Conservation (phyloP, 2,888 invertebrate genomes). For the Caenorhabditis afra region DNA sequence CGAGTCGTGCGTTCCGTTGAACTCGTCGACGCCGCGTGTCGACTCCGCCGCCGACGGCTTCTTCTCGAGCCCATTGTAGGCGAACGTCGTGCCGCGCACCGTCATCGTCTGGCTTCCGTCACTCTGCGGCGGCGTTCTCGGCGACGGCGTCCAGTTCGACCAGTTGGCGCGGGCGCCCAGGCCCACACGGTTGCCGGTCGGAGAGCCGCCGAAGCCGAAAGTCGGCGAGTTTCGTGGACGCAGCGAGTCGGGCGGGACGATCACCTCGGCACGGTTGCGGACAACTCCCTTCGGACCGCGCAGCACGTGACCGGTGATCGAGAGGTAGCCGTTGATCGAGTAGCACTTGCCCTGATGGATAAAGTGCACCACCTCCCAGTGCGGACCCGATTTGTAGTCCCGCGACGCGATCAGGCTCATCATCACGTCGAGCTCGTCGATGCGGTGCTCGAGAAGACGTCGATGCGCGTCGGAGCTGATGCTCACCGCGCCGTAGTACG, state of each 20-base stretch:
- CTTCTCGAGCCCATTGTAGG: too few relatives aligned
- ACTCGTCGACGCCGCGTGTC: not conserved
- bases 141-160: not conserved
- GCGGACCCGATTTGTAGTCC: slow-evolving; percentile 16
- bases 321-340: slow-evolving; percentile 44
- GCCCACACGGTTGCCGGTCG: not conserved
- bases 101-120: too few relatives aligned
- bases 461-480: slow-evolving; percentile 7
- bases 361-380: slow-evolving; percentile 43
- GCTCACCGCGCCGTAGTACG: slow-evolving; percentile 35
- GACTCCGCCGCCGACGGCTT: not conserved
- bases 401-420: slow-evolving; percentile 28
- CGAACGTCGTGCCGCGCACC: too few relatives aligned
- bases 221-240: too few relatives aligned
- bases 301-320: slow-evolving; percentile 33
- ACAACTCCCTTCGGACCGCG: slow-evolving; percentile 39
- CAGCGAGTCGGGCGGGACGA: slow-evolving; percentile 29
- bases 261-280: slow-evolving; percentile 28
- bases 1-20: not conserved
- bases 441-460: slow-evolving; percentile 14
- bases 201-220: not conserved
- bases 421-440: slow-evolving; percentile 31
- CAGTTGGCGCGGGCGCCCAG: not conserved
- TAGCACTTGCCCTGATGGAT: slow-evolving; percentile 41
- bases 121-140: too few relatives aligned